Evolutionary conservation across 2,888 invertebrate genomes (phyloP), one percentile per base, ranked within the genome.

Genomic region (Axea sp.): DNA sequence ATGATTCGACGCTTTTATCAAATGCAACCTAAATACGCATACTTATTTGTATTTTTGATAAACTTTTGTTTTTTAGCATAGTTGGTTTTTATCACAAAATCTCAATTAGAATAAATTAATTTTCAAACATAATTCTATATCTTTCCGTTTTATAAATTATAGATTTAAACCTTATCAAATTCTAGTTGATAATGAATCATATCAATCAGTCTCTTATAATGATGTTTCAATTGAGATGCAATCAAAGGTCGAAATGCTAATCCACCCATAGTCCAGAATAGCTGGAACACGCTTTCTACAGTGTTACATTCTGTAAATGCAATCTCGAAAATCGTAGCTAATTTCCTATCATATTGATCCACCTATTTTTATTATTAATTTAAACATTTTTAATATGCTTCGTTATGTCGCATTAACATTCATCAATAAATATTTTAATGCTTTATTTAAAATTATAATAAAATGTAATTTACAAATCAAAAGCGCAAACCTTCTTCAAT

Each of bases 251-350:
- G 90, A 47, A 94, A 92, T 47, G 94, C 89, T 57, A 97, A 88
- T 53, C 92, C 90, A 0, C 95, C 95, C 75, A 93, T 90, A 11
- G 95, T 91, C 89, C 93, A 91, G 73, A 93, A 90, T 60, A 92
- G 90, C 87, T 92, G 93, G 79, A 92, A 92, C 33, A 90, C 87
- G 35, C 90, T 88, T 76, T 92, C 92, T 4, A 93, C 84, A 24
- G 92, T 92, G 76, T 90, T 89, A 77, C 95, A 95, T 81, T 97
- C 96, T 62, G 93, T 93, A 77, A 96, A 93, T 0, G 94, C 95
- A 82, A 94, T 93, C 6, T 92, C 91, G 81, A 96, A 94, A 73
- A 96, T 91, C 9, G 94, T 92, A 0, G 94, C 95, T 26, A 97
- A 89, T 72, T 93, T 89, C 67, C 93, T 90, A 83, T 97, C 97